These are phyloP conservation scores for Pantelozetes paolii DNA, from an alignment of 2,888 invertebrate genomes.

Conservation along the genomic window DNA sequence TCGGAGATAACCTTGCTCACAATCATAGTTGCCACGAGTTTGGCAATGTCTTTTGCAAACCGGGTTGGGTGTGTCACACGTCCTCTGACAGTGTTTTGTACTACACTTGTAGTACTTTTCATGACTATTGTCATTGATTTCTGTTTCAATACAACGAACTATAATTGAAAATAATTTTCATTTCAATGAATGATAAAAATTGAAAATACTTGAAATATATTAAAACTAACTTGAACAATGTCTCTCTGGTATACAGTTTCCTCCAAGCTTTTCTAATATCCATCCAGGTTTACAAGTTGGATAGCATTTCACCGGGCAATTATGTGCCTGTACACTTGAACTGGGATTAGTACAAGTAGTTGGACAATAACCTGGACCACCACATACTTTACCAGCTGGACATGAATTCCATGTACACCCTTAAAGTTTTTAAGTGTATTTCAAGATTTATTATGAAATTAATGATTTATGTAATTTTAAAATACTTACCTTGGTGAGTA, in stretches of 20 bases:
- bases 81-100: background rate
- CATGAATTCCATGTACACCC: too few relatives aligned
- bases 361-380: too few relatives aligned
- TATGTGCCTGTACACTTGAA: background rate
- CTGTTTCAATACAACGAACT: too few relatives aligned
- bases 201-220: background rate
- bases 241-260: background rate
- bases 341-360: background rate
- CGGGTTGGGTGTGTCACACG: background rate
- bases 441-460: too few relatives aligned
- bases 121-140: background rate
- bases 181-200: background rate
- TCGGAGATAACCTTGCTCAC: background rate
- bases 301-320: background rate
- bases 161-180: background rate
- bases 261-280: background rate
- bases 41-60: background rate
- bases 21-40: background rate
- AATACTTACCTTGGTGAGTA: too few relatives aligned
- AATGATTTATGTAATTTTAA: too few relatives aligned
- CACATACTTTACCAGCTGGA: too few relatives aligned
- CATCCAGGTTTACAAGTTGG: background rate
- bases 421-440: too few relatives aligned
- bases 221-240: slow-evolving; percentile 19
- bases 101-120: slow-evolving; percentile 6